Percentiles rank a stretch among this genome's conserved stretches.
Conservation (phyloP, 2,888 invertebrate species). For the Conistra vaccinii region DNA sequence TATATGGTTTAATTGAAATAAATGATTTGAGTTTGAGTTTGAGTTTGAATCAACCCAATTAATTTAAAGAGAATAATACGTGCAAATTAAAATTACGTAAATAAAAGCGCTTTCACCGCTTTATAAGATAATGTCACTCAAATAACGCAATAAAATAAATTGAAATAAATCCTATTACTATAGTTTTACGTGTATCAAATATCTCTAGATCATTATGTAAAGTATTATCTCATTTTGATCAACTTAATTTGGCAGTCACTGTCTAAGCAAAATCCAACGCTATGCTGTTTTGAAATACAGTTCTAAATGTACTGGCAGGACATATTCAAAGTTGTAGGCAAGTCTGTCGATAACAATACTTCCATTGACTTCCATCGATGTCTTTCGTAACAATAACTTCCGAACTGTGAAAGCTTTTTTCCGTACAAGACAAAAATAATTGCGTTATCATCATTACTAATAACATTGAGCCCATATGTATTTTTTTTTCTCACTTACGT, state of each 20-base stretch:
- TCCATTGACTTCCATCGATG: conserved; percentile 15
- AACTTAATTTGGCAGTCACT: background rate
- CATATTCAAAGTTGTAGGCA: background rate
- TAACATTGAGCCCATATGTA: background rate
- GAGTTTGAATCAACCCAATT: too few species aligned
- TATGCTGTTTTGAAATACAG: background rate
- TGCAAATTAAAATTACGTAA: conserved; percentile 8
- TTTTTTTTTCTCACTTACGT: conserved; percentile 33
- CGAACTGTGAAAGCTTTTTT: conserved; percentile 54
- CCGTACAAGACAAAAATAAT: conserved; percentile 6
- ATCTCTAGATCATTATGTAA: conserved; percentile 44
- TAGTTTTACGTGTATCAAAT: conserved; percentile 35
- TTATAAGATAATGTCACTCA: conserved; percentile 16
- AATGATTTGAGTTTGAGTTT: too few species aligned
- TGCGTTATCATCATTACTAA: conserved; percentile 39
- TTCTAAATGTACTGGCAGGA: background rate
- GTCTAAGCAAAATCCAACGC: background rate
- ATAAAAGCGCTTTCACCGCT: conserved; percentile 36
- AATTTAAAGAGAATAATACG: background rate
- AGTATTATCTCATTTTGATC: conserved; percentile 49
- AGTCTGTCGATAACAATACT: conserved; percentile 43
- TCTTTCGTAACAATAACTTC: conserved; percentile 54
- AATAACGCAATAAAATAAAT: conserved; percentile 27
- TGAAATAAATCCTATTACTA: conserved; percentile 29
- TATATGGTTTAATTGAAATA: too few species aligned